phyloP scores from a whole-genome alignment of 2,113 vertebrate species.

The Pelodiscus sinensis region DNA sequence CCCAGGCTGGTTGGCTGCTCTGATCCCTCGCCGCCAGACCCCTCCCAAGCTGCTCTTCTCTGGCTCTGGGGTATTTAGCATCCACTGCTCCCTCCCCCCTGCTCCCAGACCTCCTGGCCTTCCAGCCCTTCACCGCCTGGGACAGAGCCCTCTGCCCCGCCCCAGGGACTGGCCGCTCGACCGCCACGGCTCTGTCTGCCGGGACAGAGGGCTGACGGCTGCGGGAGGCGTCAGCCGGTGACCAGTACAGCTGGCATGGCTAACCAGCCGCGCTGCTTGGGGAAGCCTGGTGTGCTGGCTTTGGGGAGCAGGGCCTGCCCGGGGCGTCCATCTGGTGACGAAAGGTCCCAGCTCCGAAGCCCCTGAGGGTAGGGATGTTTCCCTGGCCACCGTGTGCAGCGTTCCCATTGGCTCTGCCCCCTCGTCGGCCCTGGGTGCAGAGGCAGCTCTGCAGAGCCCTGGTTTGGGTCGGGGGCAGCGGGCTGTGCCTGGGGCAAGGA shows the following conservation, averaged over 20 bases:
- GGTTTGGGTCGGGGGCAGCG: neutral
- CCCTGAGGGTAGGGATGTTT: neutral
- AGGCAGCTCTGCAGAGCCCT: neutral
- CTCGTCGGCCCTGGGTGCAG: neutral
- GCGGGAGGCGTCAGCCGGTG: neutral
- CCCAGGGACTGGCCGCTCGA: neutral
- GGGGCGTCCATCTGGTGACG: neutral
- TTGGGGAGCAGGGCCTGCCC: neutral
- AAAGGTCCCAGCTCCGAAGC: neutral
- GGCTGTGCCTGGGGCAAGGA: neutral
- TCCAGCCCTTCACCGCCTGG: neutral
- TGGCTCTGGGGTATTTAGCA: neutral
- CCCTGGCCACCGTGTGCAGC: rapidly evolving
- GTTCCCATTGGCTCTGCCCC: neutral
- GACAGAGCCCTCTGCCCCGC: neutral
- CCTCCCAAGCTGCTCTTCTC: neutral
- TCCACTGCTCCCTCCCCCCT: too few relatives aligned
- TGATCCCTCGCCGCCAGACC: neutral
- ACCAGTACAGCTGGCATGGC: neutral
- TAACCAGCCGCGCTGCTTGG: neutral
- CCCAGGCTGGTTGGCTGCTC: neutral
- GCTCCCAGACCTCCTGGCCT: neutral
- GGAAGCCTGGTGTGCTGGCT: neutral
- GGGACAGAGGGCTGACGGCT: neutral
- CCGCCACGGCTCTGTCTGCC: neutral